Evolutionary conservation across 2,113 vertebrate genomes (phyloP).

Genomic region (Oncorhynchus masou): DNA sequence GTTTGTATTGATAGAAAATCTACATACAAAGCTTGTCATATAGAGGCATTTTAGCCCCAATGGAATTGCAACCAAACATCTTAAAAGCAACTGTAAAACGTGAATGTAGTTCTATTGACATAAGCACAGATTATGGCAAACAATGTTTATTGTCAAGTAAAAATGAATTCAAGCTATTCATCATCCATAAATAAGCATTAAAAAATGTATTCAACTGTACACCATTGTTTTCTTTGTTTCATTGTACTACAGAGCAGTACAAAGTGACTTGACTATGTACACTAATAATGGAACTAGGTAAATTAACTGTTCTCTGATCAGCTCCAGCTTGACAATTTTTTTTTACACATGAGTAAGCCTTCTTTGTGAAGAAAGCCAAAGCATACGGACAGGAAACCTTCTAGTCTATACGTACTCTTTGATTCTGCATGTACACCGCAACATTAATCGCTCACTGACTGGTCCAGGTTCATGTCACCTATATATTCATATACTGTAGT

Average conservation of each 20-base stretch:
- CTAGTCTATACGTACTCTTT: background rate
- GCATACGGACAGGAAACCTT: background rate
- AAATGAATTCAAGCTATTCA: constrained; percentile 40
- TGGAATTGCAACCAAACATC: background rate
- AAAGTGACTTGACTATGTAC: constrained; percentile 8
- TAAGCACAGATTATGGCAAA: constrained; percentile 37
- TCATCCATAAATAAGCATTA: constrained; percentile 59
- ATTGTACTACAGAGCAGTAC: constrained; percentile 8
- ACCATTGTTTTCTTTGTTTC: constrained; percentile 35
- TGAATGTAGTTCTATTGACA: background rate
- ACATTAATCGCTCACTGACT: constrained; percentile 33
- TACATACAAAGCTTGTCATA: background rate
- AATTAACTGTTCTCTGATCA: background rate
- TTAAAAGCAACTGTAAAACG: background rate
- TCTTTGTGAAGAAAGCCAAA: background rate
- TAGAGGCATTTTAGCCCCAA: background rate
- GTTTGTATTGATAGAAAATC: background rate
- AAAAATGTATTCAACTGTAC: constrained; percentile 63
- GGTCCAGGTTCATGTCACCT: background rate
- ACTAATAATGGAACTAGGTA: constrained; percentile 3
- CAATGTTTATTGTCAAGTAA: constrained; percentile 59
- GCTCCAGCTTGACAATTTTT: background rate
- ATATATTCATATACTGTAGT: constrained; percentile 29
- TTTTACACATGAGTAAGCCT: background rate
- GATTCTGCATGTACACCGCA: constrained; percentile 26